Evolutionary conservation across 2,888 invertebrate species (phyloP), one percentile per base, ranked within the genome.

Genomic region (Lasioglossum zephyrum): DNA sequence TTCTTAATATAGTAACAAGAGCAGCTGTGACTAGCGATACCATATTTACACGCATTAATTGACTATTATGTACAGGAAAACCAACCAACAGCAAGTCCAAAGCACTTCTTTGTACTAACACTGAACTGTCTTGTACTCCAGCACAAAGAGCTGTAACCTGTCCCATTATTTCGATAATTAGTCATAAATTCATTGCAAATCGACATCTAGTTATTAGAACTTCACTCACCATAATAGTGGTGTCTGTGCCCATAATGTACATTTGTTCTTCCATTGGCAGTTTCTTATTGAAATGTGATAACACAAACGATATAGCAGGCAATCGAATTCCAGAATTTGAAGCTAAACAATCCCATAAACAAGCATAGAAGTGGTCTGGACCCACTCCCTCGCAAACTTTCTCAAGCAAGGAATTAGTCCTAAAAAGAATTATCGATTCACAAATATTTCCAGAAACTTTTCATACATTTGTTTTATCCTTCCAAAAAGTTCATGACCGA

Each of bases 331-430:
- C 96, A 44, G 98, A 97, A 95, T 98, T 98, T 73, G 97, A 97
- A 60, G 97, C 96, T 77, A 98, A 96, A 93, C 98, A 97, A 93
- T 98, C 97, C 99, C 99, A 99, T 70, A 99, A 96, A 93, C 98
- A 98, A 1, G 97, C 97, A 95, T 98, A 98, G 95, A 98, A 99
- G 94, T 97, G 97, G 81, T 96, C 96, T 0, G 97, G 96, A 77
- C 97, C 98, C 18, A 98, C 98, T 60, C 97, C 97, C 77, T 97
- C 96, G 93, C 97, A 97, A 13, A 98, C 97, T 92, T 97, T 96
- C 92, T 97, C 97, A 86, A 97, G 93, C 80, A 97, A 95, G 63
- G 95, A 95, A 92, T 96, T 96, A 1, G 97, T 97, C 91, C 97
- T 97, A 89, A 4, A 93, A 93, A 91, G 86, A 87, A 81, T 79